Evolutionary conservation across 2,888 invertebrate species (phyloP).

Genomic region (Melanophora roralis): DNA sequence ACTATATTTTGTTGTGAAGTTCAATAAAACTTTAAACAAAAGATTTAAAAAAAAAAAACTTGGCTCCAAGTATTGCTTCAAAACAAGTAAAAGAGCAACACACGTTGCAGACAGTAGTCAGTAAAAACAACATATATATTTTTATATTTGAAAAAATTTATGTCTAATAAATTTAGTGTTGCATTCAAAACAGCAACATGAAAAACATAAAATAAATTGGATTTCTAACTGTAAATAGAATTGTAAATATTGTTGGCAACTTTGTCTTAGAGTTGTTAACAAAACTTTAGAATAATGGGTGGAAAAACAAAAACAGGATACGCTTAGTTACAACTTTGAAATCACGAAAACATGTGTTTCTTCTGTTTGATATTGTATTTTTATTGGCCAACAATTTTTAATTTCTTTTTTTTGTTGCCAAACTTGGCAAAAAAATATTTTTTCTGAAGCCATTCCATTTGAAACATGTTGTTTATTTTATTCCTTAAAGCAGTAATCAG

Average conservation of each 20-base stretch:
- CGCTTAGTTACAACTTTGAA: constrained; percentile 20
- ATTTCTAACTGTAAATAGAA: constrained; percentile 37
- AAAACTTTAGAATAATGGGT: constrained; percentile 8
- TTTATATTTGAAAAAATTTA: neutral
- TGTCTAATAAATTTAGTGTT: neutral
- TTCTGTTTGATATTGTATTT: neutral
- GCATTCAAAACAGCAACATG: neutral
- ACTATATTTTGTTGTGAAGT: neutral
- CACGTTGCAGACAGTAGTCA: neutral
- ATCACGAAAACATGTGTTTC: constrained; percentile 25
- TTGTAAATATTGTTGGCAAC: constrained; percentile 52
- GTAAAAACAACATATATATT: constrained; percentile 1
- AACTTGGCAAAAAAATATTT: neutral
- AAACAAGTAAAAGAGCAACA: constrained; percentile 50
- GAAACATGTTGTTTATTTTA: no score
- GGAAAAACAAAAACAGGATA: constrained; percentile 19
- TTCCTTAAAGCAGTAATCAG: no score
- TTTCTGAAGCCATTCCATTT: no score
- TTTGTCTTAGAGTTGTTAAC: constrained; percentile 43
- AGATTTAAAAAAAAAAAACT: neutral
- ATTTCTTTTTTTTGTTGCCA: neutral
- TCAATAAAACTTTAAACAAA: neutral
- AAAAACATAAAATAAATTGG: constrained; percentile 22
- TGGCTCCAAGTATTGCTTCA: constrained; percentile 17
- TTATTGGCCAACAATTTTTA: neutral